Conservation (phyloP, 2,797 vertebrate species). For the Oreochromis mossambicus region DNA sequence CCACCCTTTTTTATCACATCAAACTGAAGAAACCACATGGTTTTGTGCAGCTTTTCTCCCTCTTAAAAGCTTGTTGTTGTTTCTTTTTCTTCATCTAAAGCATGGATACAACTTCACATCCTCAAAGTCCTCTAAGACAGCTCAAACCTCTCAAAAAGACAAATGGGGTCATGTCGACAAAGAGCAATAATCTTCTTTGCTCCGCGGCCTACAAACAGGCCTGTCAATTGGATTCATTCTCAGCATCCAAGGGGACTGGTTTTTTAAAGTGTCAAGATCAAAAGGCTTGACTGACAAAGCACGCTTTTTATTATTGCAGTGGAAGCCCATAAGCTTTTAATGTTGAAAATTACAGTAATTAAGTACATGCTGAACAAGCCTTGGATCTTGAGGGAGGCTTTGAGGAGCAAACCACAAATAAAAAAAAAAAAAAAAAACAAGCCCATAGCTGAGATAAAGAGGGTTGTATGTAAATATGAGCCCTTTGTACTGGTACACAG, state of each 20-base stretch:
- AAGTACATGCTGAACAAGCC: conserved; percentile 72
- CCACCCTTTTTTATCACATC: neutral
- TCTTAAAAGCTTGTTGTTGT: conserved; percentile 17
- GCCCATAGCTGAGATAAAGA: conserved; percentile 61
- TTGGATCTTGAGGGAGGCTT: conserved; percentile 82
- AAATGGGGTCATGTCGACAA: conserved; percentile 66
- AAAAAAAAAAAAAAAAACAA: conserved; percentile 53
- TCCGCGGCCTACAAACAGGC: conserved; percentile 62
- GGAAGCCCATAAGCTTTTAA: conserved; percentile 70
- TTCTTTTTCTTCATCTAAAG: conserved; percentile 26
- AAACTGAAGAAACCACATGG: conserved; percentile 5
- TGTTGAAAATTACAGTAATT: conserved; percentile 77
- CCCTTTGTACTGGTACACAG: conserved; percentile 47
- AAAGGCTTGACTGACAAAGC: conserved; percentile 72
- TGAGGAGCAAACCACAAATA: conserved; percentile 70
- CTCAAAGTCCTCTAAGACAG: conserved; percentile 51
- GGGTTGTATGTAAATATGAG: conserved; percentile 68
- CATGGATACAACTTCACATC: conserved; percentile 36
- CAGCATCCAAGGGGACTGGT: conserved; percentile 72
- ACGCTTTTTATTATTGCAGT: conserved; percentile 67
- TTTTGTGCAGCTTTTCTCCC: conserved; percentile 16
- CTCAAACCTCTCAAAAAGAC: conserved; percentile 55
- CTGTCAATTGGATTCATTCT: conserved; percentile 73
- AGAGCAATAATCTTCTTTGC: conserved; percentile 68
- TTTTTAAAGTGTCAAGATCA: conserved; percentile 82